Evolutionary conservation across 2,888 invertebrate species (phyloP), one percentile per base, ranked within the genome.

Genomic region (Oscheius sp.): DNA sequence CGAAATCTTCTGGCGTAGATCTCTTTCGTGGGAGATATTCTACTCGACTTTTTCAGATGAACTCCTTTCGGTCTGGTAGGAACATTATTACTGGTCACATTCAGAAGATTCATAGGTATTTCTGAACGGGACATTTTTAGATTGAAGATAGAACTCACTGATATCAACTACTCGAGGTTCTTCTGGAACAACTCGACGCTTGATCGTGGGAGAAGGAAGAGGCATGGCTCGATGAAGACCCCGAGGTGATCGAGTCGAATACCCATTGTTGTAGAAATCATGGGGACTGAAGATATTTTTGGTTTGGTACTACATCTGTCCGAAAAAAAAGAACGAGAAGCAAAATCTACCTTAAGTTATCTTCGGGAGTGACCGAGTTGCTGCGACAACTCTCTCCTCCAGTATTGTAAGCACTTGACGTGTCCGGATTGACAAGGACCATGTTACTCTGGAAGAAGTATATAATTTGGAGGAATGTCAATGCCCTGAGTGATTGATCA

Each of bases 341-440:
- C 21, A 21, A 21, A 21, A 21, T 21, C 21, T 21, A 66, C 66
- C 77, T 78, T 51, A 72, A 68, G 51, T 77, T 68, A 37, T 68
- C 81, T 35, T 84, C 84, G 0, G 84, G 84, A 42, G 82, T 84
- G 10, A 81, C 76, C 1, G 81, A 81, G 9, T 76, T 81, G 85
- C 93, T 93, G 82, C 93, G 92, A 85, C 93, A 93, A n/a, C 93
- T 93, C 73, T 93, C 93, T 1, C 87, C 87, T 1, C 93, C 93
- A 1, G 93, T 93, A 86, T 93, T 94, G 89, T 93, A 93, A 65
- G 93, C 93, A 89, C 93, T 93, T 50, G 93, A 93, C 62, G 93
- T 92, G 77, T 93, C 93, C 77, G 79, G 74, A 59, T 74, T 74
- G 13, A 53, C 35, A 33, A 55, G 58, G 29, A 58, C n/a, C n/a